Evolutionary conservation across 2,888 invertebrate genomes (phyloP).

Genomic region (Temnothorax rugatulus): DNA sequence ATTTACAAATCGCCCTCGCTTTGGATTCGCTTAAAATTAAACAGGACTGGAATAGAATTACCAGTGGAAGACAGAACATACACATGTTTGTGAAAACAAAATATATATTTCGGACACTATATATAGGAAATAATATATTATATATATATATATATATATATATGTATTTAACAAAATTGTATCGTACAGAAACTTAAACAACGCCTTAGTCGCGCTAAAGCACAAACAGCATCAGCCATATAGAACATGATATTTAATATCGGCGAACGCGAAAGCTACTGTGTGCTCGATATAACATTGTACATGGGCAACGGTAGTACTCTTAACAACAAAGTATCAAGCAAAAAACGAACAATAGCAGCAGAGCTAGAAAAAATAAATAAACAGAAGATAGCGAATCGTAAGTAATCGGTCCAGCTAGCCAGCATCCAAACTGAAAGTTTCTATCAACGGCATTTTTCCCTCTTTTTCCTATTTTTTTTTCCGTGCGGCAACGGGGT

Average conservation of each 20-base stretch:
- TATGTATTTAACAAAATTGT: slow-evolving; percentile 55
- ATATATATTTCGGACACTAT: slow-evolving; percentile 63
- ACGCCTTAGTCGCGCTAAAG: slow-evolving; percentile 53
- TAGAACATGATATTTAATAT: slow-evolving; percentile 47
- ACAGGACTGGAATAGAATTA: slow-evolving; percentile 49
- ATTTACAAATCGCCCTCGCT: slow-evolving; percentile 14
- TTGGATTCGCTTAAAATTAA: slow-evolving; percentile 35
- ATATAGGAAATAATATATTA: slow-evolving; percentile 58
- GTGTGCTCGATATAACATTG: slow-evolving; percentile 46
- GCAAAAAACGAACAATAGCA: slow-evolving; percentile 47
- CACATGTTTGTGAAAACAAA: slow-evolving; percentile 63
- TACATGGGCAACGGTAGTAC: slow-evolving; percentile 44
- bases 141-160: slow-evolving; percentile 55
- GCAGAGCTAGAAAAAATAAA: slow-evolving; percentile 34
- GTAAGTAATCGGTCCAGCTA: slow-evolving; percentile 60
- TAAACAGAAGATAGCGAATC: slow-evolving; percentile 34
- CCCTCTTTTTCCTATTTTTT: slow-evolving; percentile 10
- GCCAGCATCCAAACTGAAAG: slow-evolving; percentile 62
- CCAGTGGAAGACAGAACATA: slow-evolving; percentile 50
- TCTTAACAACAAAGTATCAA: slow-evolving; percentile 48
- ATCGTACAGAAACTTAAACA: slow-evolving; percentile 60
- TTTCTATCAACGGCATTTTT: slow-evolving; percentile 59
- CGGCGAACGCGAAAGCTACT: slow-evolving; percentile 50
- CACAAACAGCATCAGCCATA: slow-evolving; percentile 54
- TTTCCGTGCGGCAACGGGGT: slow-evolving; percentile 13